Conservation (phyloP, 2,888 invertebrate species). For the Siphonodentalium dalli region DNA sequence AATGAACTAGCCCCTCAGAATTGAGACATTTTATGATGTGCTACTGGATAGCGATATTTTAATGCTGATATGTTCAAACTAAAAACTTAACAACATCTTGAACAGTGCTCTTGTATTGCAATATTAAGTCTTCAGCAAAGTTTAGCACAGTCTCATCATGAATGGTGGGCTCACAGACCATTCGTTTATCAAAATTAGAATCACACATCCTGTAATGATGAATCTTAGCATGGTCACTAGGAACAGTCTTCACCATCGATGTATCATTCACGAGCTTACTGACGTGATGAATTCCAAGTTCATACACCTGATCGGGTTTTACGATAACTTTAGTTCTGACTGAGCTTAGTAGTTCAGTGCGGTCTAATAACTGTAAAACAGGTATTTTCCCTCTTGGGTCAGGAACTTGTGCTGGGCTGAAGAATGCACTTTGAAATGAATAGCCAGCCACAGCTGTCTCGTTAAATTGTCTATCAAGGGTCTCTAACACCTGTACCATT, state of each 20-base stretch:
- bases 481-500: slow-evolving; percentile 32
- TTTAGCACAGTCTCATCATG: slow-evolving; percentile 36
- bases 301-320: slow-evolving; percentile 38
- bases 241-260: slow-evolving; percentile 23
- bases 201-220: slow-evolving; percentile 48
- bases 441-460: slow-evolving; percentile 35
- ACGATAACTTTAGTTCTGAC: slow-evolving; percentile 47
- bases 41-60: too few relatives aligned
- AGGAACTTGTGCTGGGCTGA: slow-evolving; percentile 37
- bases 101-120: slow-evolving; percentile 28
- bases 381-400: slow-evolving; percentile 34
- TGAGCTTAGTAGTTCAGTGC: slow-evolving; percentile 35
- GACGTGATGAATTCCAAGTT: slow-evolving; percentile 56
- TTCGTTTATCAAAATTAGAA: slow-evolving; percentile 35
- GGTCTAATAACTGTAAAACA: slow-evolving; percentile 39
- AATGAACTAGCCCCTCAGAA: too few relatives aligned
- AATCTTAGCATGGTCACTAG: slow-evolving; percentile 34
- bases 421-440: slow-evolving; percentile 50
- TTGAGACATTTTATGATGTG: too few relatives aligned
- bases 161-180: slow-evolving; percentile 35
- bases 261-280: slow-evolving; percentile 32
- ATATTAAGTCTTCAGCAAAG: slow-evolving; percentile 30
- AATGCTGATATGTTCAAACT: too few relatives aligned
- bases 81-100: too few relatives aligned
- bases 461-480: slow-evolving; percentile 2